Conservation (phyloP, 2,113 vertebrate species). For the Chaenogobius annularis region DNA sequence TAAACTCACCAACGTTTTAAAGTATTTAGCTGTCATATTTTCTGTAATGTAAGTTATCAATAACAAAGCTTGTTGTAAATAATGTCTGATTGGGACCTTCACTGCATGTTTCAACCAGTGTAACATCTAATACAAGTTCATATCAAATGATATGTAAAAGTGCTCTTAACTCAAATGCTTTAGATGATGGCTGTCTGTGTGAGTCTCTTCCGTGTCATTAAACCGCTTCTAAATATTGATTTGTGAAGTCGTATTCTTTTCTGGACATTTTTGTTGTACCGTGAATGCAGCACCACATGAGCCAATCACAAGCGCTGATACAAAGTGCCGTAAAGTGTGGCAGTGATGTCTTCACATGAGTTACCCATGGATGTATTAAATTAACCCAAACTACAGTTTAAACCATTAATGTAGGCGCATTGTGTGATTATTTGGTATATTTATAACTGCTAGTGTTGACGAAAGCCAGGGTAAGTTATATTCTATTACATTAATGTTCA, state of each 20-base stretch:
- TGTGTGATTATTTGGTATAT: rapidly evolving
- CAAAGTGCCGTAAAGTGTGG: conserved; percentile 42
- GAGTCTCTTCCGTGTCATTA: conserved; percentile 10
- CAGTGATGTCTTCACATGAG: neutral
- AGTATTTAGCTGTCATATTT: neutral
- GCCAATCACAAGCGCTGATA: conserved; percentile 45
- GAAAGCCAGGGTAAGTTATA: conserved; percentile 9
- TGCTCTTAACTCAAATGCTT: conserved; percentile 44
- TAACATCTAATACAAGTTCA: conserved; percentile 3
- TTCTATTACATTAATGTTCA: neutral
- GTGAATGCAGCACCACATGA: conserved; percentile 29
- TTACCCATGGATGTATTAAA: neutral
- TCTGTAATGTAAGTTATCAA: neutral
- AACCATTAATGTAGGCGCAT: rapidly evolving
- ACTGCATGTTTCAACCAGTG: neutral
- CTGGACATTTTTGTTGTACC: neutral
- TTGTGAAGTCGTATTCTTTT: neutral
- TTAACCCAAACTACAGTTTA: neutral
- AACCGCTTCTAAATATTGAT: neutral
- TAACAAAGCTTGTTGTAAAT: neutral
- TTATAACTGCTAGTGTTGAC: neutral
- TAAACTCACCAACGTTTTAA: neutral
- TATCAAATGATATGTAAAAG: conserved; percentile 29
- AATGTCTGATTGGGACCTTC: neutral
- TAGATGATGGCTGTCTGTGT: conserved; percentile 2